Base-by-base conservation (phyloP, 1,140 invertebrate species). In the Antheraea pernyi region DNA sequence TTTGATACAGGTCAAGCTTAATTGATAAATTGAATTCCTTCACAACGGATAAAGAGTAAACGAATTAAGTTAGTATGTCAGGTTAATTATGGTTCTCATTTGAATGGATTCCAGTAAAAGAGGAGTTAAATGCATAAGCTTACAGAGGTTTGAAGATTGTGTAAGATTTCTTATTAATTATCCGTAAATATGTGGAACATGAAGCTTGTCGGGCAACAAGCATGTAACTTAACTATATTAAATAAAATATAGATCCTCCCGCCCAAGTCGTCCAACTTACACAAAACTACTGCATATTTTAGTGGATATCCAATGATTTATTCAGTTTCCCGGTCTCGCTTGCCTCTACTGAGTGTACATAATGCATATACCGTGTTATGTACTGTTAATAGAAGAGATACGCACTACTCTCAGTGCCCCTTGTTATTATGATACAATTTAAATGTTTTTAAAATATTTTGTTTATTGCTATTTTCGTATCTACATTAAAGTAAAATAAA, bases 241-340 rank as follows among this genome's bases (percentile, higher is more conserved):
- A 85, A 87, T 86, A 91, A 88, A 86, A 87, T 84, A 87, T 82
- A 65, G 78, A 67, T 62, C 68, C 36, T 39, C 76, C 78, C 80
- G 73, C 78, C 71, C 74, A 79, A 85, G 83, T 82, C 85, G 83
- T 77, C 76, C 80, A 85, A 89, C 77, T 87, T 87, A 89, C 78
- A 88, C 83, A 88, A 88, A 88, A 89, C 82, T 84, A 79, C 80
- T 91, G 81, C 85, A 91, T 91, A 89, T 86, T 91, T 91, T 86
- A 91, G 81, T 83, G 78, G 76, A 78, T 81, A 72, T 74, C 74
- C 84, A 73, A 86, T 89, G 80, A 83, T 89, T 90, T 90, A 90
- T 90, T 89, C 85, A 91, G 72, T 85, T 86, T 80, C 82, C 82
- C 76, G 78, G 78, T 82, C 81, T 82, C 73, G 82, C 78, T 79